Conservation (phyloP, 2,797 vertebrate species). For the Phyllotis vaccarum region DNA sequence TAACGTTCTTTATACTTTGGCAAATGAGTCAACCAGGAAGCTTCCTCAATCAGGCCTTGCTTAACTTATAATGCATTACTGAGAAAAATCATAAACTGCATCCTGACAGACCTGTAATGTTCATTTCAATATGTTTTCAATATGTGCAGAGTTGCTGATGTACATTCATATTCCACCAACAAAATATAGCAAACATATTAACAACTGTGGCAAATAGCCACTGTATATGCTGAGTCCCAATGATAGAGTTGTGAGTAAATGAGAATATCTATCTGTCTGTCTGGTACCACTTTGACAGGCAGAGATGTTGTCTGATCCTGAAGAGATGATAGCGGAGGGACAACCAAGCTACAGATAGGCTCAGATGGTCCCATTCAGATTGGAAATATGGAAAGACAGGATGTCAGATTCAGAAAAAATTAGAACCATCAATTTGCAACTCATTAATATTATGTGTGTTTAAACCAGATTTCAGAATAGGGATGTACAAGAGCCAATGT, state of each 20-base stretch:
- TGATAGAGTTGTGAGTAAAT: conserved; percentile 78
- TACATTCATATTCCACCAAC: conserved; percentile 84
- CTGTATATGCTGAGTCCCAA: conserved; percentile 71
- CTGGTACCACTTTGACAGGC: conserved; percentile 33
- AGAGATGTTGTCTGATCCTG: background rate
- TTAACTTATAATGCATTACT: conserved; percentile 86
- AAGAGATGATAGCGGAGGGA: background rate
- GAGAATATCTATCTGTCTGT: conserved; percentile 77
- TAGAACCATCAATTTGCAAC: background rate
- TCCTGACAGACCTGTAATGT: conserved; percentile 85
- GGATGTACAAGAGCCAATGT: background rate
- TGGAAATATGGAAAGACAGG: background rate
- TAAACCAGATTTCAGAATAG: background rate
- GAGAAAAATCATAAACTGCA: conserved; percentile 87
- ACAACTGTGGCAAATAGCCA: conserved; percentile 86
- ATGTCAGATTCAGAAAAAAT: background rate
- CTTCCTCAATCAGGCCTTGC: conserved; percentile 88
- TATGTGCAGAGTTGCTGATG: conserved; percentile 84
- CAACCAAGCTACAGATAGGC: rapidly evolving
- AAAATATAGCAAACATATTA: conserved; percentile 85
- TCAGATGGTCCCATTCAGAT: rapidly evolving
- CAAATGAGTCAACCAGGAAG: conserved; percentile 88
- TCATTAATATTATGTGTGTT: background rate
- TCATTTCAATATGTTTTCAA: conserved; percentile 87
- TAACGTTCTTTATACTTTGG: conserved; percentile 87